Base-by-base conservation (phyloP, 64 coral and sea anemone genomes). In the Porites australiensis region DNA sequence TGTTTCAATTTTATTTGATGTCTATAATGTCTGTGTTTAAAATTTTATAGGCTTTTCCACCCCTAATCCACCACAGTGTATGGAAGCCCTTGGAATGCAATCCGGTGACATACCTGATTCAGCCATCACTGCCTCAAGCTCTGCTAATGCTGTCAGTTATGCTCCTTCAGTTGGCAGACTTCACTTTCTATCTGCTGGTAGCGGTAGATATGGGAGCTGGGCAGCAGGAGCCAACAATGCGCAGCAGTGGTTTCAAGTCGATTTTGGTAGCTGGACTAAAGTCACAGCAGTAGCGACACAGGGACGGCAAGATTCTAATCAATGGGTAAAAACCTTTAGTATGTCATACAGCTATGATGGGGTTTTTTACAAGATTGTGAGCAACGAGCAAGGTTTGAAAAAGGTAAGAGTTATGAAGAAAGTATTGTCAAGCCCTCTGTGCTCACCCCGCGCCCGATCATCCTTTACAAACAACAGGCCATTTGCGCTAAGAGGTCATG, bases 251-350 rank as follows among this genome's bases (percentile, higher is more conserved):
- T 67, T 92, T 44, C 90, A 92, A 72, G 80, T 86, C 2, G 80
- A 92, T 66, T 85, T 92, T 65, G 79, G 79, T n/a, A 72, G 51
- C 69, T 84, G 58, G 68, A 69, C 90, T 10, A 73, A 75, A 22
- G 68, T 92, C 5, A 72, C 69, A 11, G 67, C 51, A 11, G 70
- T 92, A 3, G 80, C 70, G 1, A 92, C 80, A 0, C 90, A 92
- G 20, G 90, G 90, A 60, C 63, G 79, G 47, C 79, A 82, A 64
- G 59, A 82, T 64, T 19, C 69, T 14, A 55, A 20, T 5, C 90
- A 92, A 21, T 92, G 90, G 90, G 90, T 92, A 37, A 92, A 92
- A 70, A 76, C 57, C 47, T 92, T 37, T 72, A 65, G 59, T 52
- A 20, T 91, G 18, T 64, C 65, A 8, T 91, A 47, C 50, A 83